Evolutionary conservation across 1,140 invertebrate genomes (phyloP).

Genomic region (Eulimnadia texana): DNA sequence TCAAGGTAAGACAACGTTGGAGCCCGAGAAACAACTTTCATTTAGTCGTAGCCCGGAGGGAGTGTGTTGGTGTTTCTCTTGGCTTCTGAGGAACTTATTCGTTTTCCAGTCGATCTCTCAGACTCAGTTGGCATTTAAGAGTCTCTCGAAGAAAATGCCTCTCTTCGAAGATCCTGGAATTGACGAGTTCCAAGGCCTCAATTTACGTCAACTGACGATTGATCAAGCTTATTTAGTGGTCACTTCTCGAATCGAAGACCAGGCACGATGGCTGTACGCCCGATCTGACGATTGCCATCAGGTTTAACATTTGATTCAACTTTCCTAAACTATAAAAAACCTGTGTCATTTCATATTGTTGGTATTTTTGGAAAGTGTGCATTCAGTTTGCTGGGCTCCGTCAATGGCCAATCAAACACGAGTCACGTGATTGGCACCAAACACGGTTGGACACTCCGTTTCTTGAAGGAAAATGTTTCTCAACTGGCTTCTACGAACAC

Average conservation of each 20-base stretch:
- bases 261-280: constrained; percentile 23
- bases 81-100: too few relatives aligned
- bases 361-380: constrained; percentile 5
- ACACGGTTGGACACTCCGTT: constrained; percentile 10
- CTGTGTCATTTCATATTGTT: too few relatives aligned
- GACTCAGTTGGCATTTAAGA: too few relatives aligned
- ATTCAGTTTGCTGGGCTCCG: not conserved
- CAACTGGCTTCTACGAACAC: not conserved
- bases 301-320: constrained; percentile 19
- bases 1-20: too few relatives aligned
- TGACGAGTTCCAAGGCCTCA: constrained; percentile 21
- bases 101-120: too few relatives aligned
- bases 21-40: too few relatives aligned
- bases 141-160: too few relatives aligned
- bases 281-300: constrained; percentile 23
- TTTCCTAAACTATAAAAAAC: too few relatives aligned
- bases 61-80: too few relatives aligned
- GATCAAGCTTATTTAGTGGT: constrained; percentile 27
- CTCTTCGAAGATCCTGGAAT: constrained; percentile 24
- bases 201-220: constrained; percentile 21
- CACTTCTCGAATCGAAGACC: constrained; percentile 10
- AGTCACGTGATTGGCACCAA: constrained; percentile 14
- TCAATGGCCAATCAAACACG: not conserved
- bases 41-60: too few relatives aligned
- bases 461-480: not conserved